Percentiles rank a stretch among this genome's conserved stretches.
These are phyloP conservation scores for Sesia bembeciformis DNA, from an alignment of 2,888 invertebrate species.

Conservation along the genomic window DNA sequence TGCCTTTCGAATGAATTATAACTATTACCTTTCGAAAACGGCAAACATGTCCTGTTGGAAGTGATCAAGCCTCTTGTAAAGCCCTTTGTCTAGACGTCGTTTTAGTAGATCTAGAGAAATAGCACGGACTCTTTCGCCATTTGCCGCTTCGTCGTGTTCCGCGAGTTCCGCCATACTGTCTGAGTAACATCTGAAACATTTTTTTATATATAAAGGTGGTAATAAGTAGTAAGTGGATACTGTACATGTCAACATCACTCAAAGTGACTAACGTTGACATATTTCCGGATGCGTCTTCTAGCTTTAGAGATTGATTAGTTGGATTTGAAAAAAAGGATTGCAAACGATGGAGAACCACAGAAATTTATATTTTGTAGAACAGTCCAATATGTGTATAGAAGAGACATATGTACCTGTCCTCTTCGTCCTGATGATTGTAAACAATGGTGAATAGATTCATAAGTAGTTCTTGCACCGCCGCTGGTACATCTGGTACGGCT, in stretches of 20 bases:
- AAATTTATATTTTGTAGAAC: too few species aligned
- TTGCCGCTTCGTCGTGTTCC: conserved; percentile 82
- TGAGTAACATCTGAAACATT: conserved; percentile 84
- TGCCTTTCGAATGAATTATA: too few species aligned
- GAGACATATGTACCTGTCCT: conserved; percentile 75
- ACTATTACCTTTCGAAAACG: conserved; percentile 81
- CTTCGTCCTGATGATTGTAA: conserved; percentile 97
- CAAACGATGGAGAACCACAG: too few species aligned
- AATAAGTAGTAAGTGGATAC: too few species aligned
- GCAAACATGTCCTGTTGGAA: conserved; percentile 98
- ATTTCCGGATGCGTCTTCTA: too few species aligned
- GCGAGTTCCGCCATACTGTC: conserved; percentile 96
- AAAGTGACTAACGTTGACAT: too few species aligned
- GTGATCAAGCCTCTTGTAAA: conserved; percentile 93
- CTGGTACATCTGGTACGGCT: conserved; percentile 90
- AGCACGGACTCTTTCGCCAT: conserved; percentile 80
- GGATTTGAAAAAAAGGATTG: too few species aligned
- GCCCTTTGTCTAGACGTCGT: conserved; percentile 90
- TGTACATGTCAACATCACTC: too few species aligned
- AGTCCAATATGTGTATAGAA: not conserved
- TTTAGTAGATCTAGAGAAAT: conserved; percentile 95
- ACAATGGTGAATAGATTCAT: conserved; percentile 93
- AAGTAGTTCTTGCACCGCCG: conserved; percentile 92
- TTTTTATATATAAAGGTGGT: too few species aligned
- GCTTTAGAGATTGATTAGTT: too few species aligned